These are phyloP conservation scores for Zaprionus africanus DNA, from an alignment of 1,140 invertebrate genomes.

Conservation along the genomic window DNA sequence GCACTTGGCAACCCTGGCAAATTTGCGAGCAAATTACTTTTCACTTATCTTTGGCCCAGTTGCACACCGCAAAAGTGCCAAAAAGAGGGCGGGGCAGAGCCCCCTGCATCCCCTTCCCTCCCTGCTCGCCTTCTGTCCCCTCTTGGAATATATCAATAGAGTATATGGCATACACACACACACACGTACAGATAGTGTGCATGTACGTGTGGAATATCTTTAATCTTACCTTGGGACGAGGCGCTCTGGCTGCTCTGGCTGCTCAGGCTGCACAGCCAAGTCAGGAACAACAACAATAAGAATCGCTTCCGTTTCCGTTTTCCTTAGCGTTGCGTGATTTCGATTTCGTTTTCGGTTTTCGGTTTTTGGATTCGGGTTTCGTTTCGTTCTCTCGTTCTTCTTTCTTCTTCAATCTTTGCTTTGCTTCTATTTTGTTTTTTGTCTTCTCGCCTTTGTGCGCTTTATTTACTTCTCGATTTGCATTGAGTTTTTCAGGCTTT, in stretches of 20 bases:
- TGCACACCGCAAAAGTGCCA: slow-evolving; percentile 8
- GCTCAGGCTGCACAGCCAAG: slow-evolving; percentile 8
- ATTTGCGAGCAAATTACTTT: slow-evolving; percentile 15
- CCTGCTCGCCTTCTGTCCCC: neutral
- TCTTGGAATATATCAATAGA: neutral
- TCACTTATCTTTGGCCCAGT: slow-evolving; percentile 25
- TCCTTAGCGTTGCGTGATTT: slow-evolving; percentile 22
- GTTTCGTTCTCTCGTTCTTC: neutral
- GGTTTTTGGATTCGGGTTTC: slow-evolving; percentile 12
- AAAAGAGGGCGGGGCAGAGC: neutral
- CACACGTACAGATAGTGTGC: neutral
- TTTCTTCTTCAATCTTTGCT: slow-evolving; percentile 1
- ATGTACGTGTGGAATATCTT: slow-evolving; percentile 37
- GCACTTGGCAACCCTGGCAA: slow-evolving; percentile 29
- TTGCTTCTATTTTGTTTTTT: slow-evolving; percentile 29
- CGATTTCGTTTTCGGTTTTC: slow-evolving; percentile 35
- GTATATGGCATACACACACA: neutral
- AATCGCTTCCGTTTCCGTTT: slow-evolving; percentile 43
- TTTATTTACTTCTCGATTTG: slow-evolving; percentile 30
- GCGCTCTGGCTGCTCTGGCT: slow-evolving; percentile 2
- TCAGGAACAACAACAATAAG: slow-evolving; percentile 23
- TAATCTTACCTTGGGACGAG: slow-evolving; percentile 74
- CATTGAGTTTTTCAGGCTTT: slow-evolving; percentile 26
- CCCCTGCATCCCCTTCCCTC: neutral
- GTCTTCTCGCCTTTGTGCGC: slow-evolving; percentile 9